Evolutionary conservation across 2,113 vertebrate genomes (phyloP).

Genomic region (Pitta sordida): DNA sequence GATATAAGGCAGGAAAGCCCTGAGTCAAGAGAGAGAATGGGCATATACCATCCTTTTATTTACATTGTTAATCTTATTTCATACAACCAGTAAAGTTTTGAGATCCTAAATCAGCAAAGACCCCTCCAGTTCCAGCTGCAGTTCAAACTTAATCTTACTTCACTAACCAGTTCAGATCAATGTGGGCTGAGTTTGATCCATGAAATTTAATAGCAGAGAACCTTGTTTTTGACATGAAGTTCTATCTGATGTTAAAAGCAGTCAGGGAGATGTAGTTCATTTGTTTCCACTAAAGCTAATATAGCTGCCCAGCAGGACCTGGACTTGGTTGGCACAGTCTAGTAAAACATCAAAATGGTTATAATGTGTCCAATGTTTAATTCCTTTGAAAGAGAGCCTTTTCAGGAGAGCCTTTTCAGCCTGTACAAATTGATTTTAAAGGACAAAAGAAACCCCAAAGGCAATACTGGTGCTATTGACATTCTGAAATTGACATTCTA

Average conservation of each 20-base stretch:
- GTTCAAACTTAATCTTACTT: not conserved
- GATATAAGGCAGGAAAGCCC: not conserved
- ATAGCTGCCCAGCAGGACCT: not conserved
- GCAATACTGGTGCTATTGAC: not conserved
- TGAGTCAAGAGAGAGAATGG: not conserved
- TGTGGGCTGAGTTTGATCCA: not conserved
- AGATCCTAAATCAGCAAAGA: not conserved
- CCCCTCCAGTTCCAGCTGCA: rapidly evolving
- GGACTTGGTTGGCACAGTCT: not conserved
- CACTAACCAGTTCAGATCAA: not conserved
- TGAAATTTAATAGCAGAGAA: not conserved
- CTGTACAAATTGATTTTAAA: not conserved
- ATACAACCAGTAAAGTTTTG: not conserved
- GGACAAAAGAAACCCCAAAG: not conserved
- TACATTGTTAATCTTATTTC: not conserved
- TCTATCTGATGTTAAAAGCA: not conserved
- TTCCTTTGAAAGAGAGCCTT: not conserved
- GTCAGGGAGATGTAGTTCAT: not conserved
- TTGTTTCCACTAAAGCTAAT: not conserved
- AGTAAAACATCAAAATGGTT: not conserved
- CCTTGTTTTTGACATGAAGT: not conserved
- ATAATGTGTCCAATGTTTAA: not conserved
- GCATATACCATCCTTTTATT: not conserved
- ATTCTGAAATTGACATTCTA: not conserved
- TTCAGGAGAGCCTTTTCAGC: not conserved